Base-by-base conservation (phyloP, 2,797 vertebrate species). In the Ibycter americanus region DNA sequence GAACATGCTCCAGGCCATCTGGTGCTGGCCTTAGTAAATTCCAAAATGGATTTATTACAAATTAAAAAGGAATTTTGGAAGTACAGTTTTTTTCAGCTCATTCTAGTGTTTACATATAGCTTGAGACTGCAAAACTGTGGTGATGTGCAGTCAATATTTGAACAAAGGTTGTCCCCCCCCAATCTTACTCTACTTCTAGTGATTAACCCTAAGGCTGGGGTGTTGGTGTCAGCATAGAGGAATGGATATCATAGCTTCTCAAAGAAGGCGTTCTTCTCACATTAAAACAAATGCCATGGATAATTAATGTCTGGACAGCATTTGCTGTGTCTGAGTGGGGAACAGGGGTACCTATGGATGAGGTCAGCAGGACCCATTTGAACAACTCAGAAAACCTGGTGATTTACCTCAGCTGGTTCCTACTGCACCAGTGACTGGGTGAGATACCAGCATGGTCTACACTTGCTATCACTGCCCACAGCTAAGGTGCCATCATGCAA, bases 61-160 rank as follows among this genome's bases (percentile, higher is more conserved):
- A 97, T 95, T 89, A 91, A 93, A 96, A 93, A 87, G 65, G 61
- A 91, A 92, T 96, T 93, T 87, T 74, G 51, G 56, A 92, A 92
- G 55, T 59, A 3, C 27, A 2, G 15, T 34, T 85, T 87, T 91
- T 88, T 74, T 8, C 27, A 44, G 29, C 38, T 96, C 81, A n/a
- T 79, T 80, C 56, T 67, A 44, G 29, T 26, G 8, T 65, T 90
- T 83, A 87, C 36, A 25, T 27, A 54, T 15, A 85, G 38, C 32
- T 81, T 36, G 34, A 77, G 38, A 51, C 32, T 58, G 67, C 46
- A 81, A 34, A 92, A 74, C 54, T n/a, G 11, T 31, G 34, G 61
- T 47, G 46, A 55, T 26, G 27, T 31, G n/a, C 22, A 68, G 83
- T 77, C 56, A 56, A 32, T 71, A 78, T 58, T 49, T 46, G 32